phyloP scores from a whole-genome alignment of 1,140 invertebrate species.

The Choristoneura fumiferana region DNA sequence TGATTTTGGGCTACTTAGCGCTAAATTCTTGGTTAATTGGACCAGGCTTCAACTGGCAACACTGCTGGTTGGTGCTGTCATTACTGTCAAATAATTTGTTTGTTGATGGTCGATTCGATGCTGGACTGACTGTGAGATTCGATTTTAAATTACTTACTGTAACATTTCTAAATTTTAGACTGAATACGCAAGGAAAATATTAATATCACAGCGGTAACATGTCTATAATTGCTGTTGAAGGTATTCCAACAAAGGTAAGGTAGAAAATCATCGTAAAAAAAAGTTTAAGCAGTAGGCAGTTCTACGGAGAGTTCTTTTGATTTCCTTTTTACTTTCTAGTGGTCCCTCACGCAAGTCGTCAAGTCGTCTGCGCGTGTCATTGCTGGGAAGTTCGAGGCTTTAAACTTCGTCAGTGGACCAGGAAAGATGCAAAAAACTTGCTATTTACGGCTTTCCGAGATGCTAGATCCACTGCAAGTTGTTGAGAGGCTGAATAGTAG shows the following conservation, averaged over 20 bases:
- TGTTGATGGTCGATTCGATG: too few relatives aligned
- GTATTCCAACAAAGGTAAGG: constrained; percentile 17
- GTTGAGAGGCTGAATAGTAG: constrained; percentile 29
- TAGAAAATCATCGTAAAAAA: not conserved
- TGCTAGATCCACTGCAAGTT: constrained; percentile 32
- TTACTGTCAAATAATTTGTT: not conserved
- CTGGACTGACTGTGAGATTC: too few relatives aligned
- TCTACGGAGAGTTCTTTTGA: too few relatives aligned
- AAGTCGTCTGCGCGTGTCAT: constrained; percentile 21
- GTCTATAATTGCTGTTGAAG: constrained; percentile 13
- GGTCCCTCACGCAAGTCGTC: constrained; percentile 10
- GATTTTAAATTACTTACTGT: too few relatives aligned
- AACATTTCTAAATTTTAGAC: not conserved
- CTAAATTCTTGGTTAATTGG: too few relatives aligned
- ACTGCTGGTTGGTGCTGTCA: not conserved
- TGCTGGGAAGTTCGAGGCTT: constrained; percentile 26
- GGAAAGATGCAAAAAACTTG: constrained; percentile 15
- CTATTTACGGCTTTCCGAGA: constrained; percentile 32
- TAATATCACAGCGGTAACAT: not conserved
- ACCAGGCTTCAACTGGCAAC: too few relatives aligned
- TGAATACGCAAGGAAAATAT: too few relatives aligned
- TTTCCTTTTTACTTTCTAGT: constrained; percentile 10
- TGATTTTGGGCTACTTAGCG: too few relatives aligned
- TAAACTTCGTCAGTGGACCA: constrained; percentile 26
- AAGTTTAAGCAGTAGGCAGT: too few relatives aligned